Conservation (phyloP, 2,113 vertebrate species). For the Aptenodytes patagonicus region DNA sequence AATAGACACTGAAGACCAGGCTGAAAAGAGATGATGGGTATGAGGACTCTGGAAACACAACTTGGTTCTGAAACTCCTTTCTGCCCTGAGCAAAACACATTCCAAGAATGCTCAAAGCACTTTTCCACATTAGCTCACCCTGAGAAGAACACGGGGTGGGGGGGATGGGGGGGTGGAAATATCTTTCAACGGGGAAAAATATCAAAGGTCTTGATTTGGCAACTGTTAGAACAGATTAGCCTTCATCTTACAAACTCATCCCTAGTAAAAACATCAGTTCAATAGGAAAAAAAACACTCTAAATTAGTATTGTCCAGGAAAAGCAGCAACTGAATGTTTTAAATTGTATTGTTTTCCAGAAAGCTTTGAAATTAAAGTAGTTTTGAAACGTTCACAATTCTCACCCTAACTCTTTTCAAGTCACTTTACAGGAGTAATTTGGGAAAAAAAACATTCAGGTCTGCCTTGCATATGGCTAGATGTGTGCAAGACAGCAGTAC, state of each 20-base stretch:
- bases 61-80: background rate
- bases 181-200: background rate
- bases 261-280: background rate
- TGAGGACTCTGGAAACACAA: background rate
- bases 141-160: background rate
- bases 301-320: background rate
- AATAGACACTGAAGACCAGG: background rate
- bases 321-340: background rate
- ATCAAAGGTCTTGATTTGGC: background rate
- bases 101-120: background rate
- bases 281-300: background rate
- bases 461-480: background rate
- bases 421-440: background rate
- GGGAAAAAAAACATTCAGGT: background rate
- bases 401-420: background rate
- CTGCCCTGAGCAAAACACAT: background rate
- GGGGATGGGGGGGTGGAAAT: no score
- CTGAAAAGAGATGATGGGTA: background rate
- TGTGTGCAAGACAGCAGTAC: background rate
- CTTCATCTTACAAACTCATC: background rate
- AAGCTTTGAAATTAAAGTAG: slow-evolving; percentile 7
- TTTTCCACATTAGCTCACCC: background rate
- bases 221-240: background rate
- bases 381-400: background rate
- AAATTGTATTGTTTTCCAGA: background rate